Evolutionary conservation across 2,888 invertebrate species (phyloP), one percentile per base, ranked within the genome.

Genomic region (Cepaea hortensis): DNA sequence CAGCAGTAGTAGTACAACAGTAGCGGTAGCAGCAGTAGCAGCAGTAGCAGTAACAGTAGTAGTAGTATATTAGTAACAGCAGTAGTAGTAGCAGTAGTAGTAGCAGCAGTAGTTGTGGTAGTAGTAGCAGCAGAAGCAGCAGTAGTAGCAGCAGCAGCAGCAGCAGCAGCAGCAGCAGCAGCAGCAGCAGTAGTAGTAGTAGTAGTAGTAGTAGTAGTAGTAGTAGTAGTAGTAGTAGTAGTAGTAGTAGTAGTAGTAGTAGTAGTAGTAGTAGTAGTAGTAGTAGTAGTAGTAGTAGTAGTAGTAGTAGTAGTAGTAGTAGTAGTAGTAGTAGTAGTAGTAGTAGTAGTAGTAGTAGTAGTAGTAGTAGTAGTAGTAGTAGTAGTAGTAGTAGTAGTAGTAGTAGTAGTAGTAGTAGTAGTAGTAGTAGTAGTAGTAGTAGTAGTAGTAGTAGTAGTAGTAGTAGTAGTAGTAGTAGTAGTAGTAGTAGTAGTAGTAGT

Each of bases 241-340:
- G 68, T 68, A 68, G 68, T 68, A 68, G 68, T 68, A 68, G 68
- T 68, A 68, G 68, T 68, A 68, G 68, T 68, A 68, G 68, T n/a
- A 68, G 68, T 68, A 68, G 75, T 75, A 75, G 75, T 23, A 75
- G 15, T 23, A 75, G 75, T 75, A 75, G 75, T 75, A 75, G 75
- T 75, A 75, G 75, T 75, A 75, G 75, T 23, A 75, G 75, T 75
- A 75, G 35, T 75, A 75, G 75, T 75, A 75, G 75, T 75, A 75
- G 75, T 75, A 75, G 75, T 55, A 55, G 55, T 55, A 55, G 55
- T 55, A 6, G 55, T 55, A 55, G 55, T 55, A 11, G 77, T 77
- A 77, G 77, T 77, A 77, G 77, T 77, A 77, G 77, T 77, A 77
- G 77, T 77, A 77, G 77, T 77, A 77, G 77, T 77, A 77, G 77